Evolutionary conservation across 2,113 vertebrate genomes (phyloP).

Genomic region (Poeciliopsis prolifica): DNA sequence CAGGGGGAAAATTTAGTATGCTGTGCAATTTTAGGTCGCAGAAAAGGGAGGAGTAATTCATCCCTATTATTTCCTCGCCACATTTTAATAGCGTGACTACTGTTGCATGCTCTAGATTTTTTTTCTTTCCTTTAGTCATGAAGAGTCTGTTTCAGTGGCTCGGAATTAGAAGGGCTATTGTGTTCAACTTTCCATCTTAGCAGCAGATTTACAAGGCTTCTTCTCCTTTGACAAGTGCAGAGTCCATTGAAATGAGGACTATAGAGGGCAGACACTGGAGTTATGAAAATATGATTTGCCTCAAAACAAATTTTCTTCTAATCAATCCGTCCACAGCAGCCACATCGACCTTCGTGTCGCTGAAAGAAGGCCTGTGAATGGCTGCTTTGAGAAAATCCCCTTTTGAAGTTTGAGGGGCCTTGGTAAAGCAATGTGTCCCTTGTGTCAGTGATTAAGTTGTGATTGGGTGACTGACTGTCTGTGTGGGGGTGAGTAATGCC

Average conservation of each 20-base stretch:
- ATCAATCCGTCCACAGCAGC: conserved; percentile 45
- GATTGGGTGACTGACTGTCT: conserved; percentile 32
- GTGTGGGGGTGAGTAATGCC: conserved; percentile 45
- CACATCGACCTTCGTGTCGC: conserved; percentile 26
- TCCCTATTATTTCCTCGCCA: conserved; percentile 51
- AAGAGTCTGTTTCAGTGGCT: conserved; percentile 1
- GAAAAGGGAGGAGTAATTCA: conserved; percentile 51
- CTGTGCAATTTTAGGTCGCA: conserved; percentile 59
- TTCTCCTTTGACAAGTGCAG: conserved; percentile 34
- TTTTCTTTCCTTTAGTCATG: conserved; percentile 1
- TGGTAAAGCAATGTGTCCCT: conserved; percentile 49
- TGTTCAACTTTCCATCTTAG: conserved; percentile 49
- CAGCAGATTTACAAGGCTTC: conserved; percentile 51
- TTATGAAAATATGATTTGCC: conserved; percentile 55
- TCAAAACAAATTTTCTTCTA: conserved; percentile 43
- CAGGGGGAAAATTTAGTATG: conserved; percentile 52
- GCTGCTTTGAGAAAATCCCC: conserved; percentile 53
- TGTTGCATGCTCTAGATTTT: conserved; percentile 40
- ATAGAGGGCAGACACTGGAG: conserved; percentile 49
- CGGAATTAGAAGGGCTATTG: conserved; percentile 53
- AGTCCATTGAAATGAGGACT: conserved; percentile 34
- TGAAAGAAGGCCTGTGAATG: conserved; percentile 61
- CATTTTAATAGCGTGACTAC: conserved; percentile 58
- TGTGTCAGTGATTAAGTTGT: conserved; percentile 63
- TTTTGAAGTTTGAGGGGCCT: conserved; percentile 64